These are phyloP conservation scores for Paragorgia papillata DNA, from an alignment of 92 coral and sea anemone species.

Conservation along the genomic window DNA sequence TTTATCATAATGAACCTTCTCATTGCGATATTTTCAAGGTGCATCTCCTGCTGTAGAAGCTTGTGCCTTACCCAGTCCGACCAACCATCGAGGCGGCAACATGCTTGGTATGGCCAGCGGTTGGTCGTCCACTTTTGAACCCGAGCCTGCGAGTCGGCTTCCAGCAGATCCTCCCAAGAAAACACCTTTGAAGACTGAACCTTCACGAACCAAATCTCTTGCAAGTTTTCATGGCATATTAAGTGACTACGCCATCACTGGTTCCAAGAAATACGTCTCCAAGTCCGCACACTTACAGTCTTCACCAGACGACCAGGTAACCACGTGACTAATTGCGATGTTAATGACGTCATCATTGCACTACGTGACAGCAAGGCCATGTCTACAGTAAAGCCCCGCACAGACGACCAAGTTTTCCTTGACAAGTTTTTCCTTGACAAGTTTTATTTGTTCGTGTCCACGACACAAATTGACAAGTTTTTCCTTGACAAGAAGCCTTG, in stretches of 20 bases:
- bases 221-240: conserved; percentile 82
- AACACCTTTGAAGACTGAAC: conserved; percentile 2
- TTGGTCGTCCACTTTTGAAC: conserved; percentile 94
- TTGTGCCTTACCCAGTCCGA: conserved; percentile 64
- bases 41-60: conserved; percentile 23
- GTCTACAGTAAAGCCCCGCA: too few species aligned
- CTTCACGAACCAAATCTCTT: conserved; percentile 28
- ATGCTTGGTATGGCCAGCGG: conserved; percentile 85
- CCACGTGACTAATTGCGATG: too few species aligned
- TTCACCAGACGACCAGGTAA: conserved; percentile 17
- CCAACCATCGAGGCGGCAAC: conserved; percentile 80
- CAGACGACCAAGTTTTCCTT: too few species aligned
- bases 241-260: conserved; percentile 77
- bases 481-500: too few species aligned
- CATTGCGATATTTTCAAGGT: conserved; percentile 10
- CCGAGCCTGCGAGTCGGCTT: conserved; percentile 48
- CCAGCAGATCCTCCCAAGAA: conserved; percentile 23
- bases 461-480: too few species aligned
- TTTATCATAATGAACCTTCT: too few species aligned
- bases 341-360: too few species aligned
- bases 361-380: too few species aligned
- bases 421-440: too few species aligned
- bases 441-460: too few species aligned
- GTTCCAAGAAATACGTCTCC: conserved; percentile 70
- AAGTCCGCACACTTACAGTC: conserved; percentile 23